Base-by-base conservation (phyloP, 2,797 vertebrate species). In the Pelobates cultripes region DNA sequence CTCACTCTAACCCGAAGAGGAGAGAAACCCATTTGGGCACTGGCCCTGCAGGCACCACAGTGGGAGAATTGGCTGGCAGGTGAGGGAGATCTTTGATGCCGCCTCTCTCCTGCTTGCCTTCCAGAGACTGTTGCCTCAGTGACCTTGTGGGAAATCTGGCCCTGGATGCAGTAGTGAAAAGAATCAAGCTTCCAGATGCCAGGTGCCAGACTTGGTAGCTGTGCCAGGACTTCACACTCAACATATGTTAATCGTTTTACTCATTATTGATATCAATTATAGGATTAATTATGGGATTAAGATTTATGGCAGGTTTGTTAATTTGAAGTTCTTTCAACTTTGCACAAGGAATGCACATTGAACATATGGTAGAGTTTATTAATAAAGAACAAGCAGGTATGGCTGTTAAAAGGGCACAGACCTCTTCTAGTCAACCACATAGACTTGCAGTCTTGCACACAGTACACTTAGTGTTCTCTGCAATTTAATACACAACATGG, bases 211-310 rank as follows among this genome's bases (percentile, higher is more conserved):
- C 40, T 75, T 74, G 73, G 60, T 79, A 76, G 15, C 73, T 84
- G 67, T 79, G 68, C 82, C 77, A 80, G 68, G 43, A 72, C 43
- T 67, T 67, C 43, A 75, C 67, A 75, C 77, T 68, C 70, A 84
- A 75, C 77, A 84, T 84, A 84, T 80, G 73, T 57, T 84, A 79
- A 71, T 77, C 82, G 41, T 57, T 76, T 83, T 75, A 70, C 67
- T 71, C 68, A 84, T 76, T 80, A 60, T 80, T 83, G 77, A 72
- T 75, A 75, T 72, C 66, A 79, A 84, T 79, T 84, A 67, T 79
- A 72, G 67, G 75, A 84, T 79, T 84, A 79, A 84, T 84, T 76
- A 79, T 72, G 60, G 73, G 68, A 67, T 76, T 76, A 72, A 14
- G 61, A 76, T 64, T 71, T 71, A 76, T 45, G 13, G 68, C 69